Conservation (phyloP, 1,140 invertebrate species). For the Magallana angulata region DNA sequence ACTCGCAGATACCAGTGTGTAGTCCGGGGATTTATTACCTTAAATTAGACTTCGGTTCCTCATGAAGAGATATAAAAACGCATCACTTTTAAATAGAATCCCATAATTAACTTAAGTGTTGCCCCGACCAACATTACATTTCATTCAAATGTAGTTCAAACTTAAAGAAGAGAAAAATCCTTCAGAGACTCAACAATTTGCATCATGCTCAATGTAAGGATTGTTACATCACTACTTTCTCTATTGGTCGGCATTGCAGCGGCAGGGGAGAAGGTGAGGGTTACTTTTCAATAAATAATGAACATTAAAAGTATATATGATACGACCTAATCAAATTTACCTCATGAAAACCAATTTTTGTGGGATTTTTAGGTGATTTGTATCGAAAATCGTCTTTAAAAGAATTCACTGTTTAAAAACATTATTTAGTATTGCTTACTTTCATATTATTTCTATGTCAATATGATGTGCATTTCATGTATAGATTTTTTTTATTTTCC, state of each 20-base stretch:
- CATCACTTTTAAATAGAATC: conserved; percentile 19
- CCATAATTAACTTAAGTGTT: conserved; percentile 26
- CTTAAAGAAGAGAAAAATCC: not conserved
- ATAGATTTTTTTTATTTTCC: no score
- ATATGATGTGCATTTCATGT: no score
- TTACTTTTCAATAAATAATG: not conserved
- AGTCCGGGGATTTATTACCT: conserved; percentile 16
- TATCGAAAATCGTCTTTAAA: no score
- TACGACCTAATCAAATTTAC: no score
- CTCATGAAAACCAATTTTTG: no score
- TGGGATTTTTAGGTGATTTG: no score
- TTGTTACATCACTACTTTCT: not conserved
- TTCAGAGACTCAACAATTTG: not conserved
- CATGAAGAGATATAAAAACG: conserved; percentile 25
- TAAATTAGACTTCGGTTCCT: conserved; percentile 31
- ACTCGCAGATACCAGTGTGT: conserved; percentile 25
- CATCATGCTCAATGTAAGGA: not conserved
- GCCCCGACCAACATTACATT: not conserved
- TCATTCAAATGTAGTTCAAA: not conserved
- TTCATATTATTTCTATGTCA: no score
- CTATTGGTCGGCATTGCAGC: not conserved
- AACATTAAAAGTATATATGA: no score
- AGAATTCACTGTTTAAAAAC: no score
- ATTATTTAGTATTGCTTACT: no score
- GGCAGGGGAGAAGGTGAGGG: not conserved